Percentiles rank a stretch among this genome's conserved stretches.
phyloP scores from a whole-genome alignment of 2,113 vertebrate species.

The Rana temporaria region DNA sequence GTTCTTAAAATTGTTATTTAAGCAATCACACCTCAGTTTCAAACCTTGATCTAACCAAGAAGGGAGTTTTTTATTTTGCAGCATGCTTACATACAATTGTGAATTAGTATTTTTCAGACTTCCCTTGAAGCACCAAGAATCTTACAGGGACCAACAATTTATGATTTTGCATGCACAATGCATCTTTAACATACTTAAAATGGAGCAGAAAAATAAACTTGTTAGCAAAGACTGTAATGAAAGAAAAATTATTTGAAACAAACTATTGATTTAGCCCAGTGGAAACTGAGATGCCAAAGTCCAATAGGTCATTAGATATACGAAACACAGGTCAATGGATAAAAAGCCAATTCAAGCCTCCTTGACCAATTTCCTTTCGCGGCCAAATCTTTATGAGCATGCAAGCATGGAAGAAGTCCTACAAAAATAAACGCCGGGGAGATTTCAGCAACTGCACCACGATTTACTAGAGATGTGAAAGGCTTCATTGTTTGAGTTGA shows the following conservation, averaged over 20 bases:
- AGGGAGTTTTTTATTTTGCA: too few relatives aligned
- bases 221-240: background rate
- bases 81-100: background rate
- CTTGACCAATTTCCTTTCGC: constrained; percentile 67
- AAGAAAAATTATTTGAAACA: constrained; percentile 36
- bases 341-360: constrained; percentile 72
- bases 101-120: background rate
- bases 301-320: constrained; percentile 26
- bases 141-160: background rate
- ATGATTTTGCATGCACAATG: background rate
- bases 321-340: constrained; percentile 60
- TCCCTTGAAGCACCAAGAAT: background rate
- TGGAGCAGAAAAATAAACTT: constrained; percentile 6
- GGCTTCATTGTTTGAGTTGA: constrained; percentile 74
- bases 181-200: background rate
- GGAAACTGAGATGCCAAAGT: constrained; percentile 40
- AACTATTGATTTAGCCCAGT: constrained; percentile 35
- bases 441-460: constrained; percentile 70
- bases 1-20: too few relatives aligned
- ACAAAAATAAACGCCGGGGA: constrained; percentile 81
- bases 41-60: too few relatives aligned
- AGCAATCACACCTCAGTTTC: too few relatives aligned
- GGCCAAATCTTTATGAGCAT: constrained; percentile 70
- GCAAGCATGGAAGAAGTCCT: constrained; percentile 76
- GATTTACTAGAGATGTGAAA: constrained; percentile 79